Evolutionary conservation across 1,140 invertebrate genomes (phyloP).

Genomic region (Drosophila nannoptera): DNA sequence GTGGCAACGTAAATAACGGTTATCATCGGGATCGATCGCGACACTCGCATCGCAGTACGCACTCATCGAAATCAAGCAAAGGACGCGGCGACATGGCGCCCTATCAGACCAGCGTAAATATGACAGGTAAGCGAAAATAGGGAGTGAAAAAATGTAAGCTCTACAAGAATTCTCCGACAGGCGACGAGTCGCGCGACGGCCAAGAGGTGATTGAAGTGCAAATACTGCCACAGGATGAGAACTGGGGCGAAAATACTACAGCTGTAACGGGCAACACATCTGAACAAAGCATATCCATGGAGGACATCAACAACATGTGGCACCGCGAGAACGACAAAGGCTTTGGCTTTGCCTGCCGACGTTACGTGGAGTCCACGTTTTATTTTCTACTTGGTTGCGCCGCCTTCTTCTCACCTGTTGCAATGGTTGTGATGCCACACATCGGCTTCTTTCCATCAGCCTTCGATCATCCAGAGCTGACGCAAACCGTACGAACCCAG

Average conservation of each 20-base stretch:
- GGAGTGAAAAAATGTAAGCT: not conserved
- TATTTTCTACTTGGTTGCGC: conserved; percentile 87
- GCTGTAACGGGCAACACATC: conserved; percentile 98
- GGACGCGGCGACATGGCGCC: conserved; percentile 83
- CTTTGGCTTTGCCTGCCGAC: conserved; percentile 86
- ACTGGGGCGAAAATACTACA: conserved; percentile 98
- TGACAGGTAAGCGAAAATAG: conserved; percentile 81
- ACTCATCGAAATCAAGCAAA: conserved; percentile 71
- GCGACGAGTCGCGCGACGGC: conserved; percentile 80
- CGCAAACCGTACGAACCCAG: conserved; percentile 81
- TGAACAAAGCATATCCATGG: conserved; percentile 94
- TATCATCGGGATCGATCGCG: conserved; percentile 75
- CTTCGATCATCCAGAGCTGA: conserved; percentile 79
- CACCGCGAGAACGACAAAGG: conserved; percentile 86
- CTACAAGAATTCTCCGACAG: conserved; percentile 9
- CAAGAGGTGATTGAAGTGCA: conserved; percentile 94
- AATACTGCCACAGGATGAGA: conserved; percentile 96
- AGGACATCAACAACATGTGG: conserved; percentile 90
- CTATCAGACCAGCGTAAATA: conserved; percentile 89
- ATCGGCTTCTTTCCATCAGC: conserved; percentile 87
- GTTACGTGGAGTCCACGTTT: conserved; percentile 88
- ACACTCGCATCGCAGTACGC: conserved; percentile 77
- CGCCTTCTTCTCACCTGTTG: conserved; percentile 94
- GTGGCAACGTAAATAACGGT: conserved; percentile 68
- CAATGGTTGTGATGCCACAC: conserved; percentile 96